These are phyloP conservation scores for Cydia strobilella DNA, from an alignment of 1,140 invertebrate species.

Conservation along the genomic window DNA sequence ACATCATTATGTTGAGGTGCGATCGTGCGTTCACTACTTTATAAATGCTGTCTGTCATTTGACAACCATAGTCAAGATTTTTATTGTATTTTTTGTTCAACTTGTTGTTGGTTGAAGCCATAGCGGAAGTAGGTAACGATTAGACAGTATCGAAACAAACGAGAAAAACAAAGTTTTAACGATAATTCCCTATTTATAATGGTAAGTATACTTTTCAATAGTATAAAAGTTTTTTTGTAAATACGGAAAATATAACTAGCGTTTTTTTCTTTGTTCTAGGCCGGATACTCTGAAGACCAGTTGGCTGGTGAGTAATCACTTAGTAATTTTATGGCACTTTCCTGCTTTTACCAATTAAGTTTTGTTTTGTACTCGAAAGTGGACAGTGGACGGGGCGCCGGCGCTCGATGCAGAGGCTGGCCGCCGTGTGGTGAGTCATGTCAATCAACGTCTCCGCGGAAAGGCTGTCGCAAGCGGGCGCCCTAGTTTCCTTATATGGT, in stretches of 20 bases:
- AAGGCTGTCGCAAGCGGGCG: slow-evolving; percentile 70
- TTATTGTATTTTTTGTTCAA: background rate
- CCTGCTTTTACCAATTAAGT: background rate
- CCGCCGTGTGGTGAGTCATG: slow-evolving; percentile 62
- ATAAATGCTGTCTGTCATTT: background rate
- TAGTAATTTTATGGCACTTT: background rate
- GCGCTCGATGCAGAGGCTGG: slow-evolving; percentile 39
- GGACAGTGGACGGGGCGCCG: slow-evolving; percentile 17
- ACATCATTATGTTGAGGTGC: background rate
- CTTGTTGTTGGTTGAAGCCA: slow-evolving; percentile 12
- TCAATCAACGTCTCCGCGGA: slow-evolving; percentile 73
- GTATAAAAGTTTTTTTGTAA: background rate
- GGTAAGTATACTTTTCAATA: background rate
- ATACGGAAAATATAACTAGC: background rate
- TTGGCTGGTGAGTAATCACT: slow-evolving; percentile 88
- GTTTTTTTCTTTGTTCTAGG: slow-evolving; percentile 82
- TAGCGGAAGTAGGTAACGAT: slow-evolving; percentile 10
- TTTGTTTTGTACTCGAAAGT: slow-evolving; percentile 11
- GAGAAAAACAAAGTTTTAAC: background rate
- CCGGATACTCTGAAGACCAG: slow-evolving; percentile 93
- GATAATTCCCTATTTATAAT: background rate
- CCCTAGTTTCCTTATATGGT: slow-evolving; percentile 80
- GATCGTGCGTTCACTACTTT: background rate
- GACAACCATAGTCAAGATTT: background rate
- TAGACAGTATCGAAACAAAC: slow-evolving; percentile 17